Percentiles rank a stretch among this genome's conserved stretches.
Conservation (phyloP, 2,797 vertebrate genomes). For the Sebastes kiyomatsui region DNA sequence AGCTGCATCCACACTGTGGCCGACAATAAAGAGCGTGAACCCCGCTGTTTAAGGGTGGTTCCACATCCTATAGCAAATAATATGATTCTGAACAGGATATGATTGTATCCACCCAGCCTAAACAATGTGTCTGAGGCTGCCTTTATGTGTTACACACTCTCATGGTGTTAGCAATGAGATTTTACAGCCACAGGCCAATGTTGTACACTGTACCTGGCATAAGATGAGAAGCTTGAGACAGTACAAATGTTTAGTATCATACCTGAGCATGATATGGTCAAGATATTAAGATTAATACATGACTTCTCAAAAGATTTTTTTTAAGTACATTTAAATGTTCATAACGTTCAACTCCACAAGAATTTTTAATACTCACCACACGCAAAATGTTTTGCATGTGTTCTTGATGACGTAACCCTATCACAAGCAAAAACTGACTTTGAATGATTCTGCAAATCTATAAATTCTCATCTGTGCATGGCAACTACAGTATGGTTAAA, state of each 20-base stretch:
- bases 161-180: neutral
- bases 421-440: neutral
- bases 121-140: conserved; percentile 3
- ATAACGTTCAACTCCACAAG: neutral
- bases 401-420: neutral
- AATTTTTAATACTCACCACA: neutral
- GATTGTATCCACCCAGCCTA: conserved; percentile 5
- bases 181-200: neutral
- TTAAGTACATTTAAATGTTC: neutral
- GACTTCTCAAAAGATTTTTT: neutral
- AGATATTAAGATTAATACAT: neutral
- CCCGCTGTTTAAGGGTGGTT: conserved; percentile 34
- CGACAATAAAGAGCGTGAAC: conserved; percentile 42
- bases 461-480: neutral
- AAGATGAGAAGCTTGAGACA: neutral
- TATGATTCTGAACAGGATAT: conserved; percentile 15
- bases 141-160: neutral
- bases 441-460: neutral
- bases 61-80: conserved; percentile 36
- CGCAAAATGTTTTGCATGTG: neutral
- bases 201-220: neutral
- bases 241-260: neutral
- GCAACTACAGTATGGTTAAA: neutral
- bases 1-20: conserved; percentile 39
- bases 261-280: neutral